phyloP scores from a whole-genome alignment of 2,888 invertebrate species.

The Philopedon plagiatum region DNA sequence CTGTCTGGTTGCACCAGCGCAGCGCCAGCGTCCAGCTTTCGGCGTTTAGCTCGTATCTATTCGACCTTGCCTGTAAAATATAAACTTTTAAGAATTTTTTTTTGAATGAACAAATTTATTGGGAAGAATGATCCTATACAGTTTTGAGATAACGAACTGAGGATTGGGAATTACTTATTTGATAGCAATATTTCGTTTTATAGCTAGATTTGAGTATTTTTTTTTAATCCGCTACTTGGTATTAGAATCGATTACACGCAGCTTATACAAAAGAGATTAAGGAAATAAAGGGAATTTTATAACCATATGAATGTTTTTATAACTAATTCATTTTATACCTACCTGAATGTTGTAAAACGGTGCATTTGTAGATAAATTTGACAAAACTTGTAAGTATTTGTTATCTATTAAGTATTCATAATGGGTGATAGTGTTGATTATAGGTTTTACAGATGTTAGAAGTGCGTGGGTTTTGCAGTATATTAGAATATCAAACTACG shows the following conservation, averaged over 20 bases:
- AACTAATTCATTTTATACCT: neutral
- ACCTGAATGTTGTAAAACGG: neutral
- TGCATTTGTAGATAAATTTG: slow-evolving; percentile 1
- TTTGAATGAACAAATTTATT: too few species aligned
- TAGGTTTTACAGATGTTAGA: too few species aligned
- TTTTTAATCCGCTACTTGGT: slow-evolving; percentile 6
- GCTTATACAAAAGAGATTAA: slow-evolving; percentile 8
- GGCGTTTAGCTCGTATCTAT: too few species aligned
- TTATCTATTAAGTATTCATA: slow-evolving; percentile 2
- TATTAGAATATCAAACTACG: too few species aligned
- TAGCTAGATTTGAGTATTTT: neutral
- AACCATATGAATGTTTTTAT: neutral
- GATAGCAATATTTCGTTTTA: neutral
- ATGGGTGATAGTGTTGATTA: too few species aligned
- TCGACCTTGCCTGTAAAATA: too few species aligned
- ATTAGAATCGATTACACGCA: neutral
- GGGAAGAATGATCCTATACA: too few species aligned
- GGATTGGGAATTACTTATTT: slow-evolving; percentile 4
- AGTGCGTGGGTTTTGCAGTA: too few species aligned
- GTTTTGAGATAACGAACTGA: neutral
- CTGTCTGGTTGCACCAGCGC: too few species aligned
- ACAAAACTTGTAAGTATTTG: slow-evolving; percentile 7
- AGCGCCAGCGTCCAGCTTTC: too few species aligned
- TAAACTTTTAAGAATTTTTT: neutral
- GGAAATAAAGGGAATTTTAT: too few species aligned